Percentiles rank a stretch among this genome's conserved stretches.
phyloP scores from a whole-genome alignment of 2,888 invertebrate genomes.

The Andrena chrysosceles region DNA sequence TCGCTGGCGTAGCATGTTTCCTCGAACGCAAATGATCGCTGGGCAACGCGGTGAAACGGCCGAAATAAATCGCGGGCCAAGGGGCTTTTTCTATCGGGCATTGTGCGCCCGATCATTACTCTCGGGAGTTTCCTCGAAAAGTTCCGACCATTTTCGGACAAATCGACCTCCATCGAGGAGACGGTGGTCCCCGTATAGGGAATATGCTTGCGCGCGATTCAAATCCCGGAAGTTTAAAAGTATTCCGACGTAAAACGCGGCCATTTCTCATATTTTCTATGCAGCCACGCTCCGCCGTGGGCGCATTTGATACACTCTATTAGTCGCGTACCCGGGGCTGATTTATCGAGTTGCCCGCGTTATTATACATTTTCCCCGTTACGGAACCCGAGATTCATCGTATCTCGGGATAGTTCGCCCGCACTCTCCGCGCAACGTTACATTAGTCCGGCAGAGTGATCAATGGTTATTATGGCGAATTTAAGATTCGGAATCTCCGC shows the following conservation, averaged over 20 bases:
- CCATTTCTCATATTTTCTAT: constrained; percentile 82
- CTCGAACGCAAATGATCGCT: constrained; percentile 35
- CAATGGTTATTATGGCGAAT: constrained; percentile 58
- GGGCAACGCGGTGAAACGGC: constrained; percentile 33
- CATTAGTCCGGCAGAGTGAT: constrained; percentile 61
- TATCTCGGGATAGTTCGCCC: constrained; percentile 45
- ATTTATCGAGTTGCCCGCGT: constrained; percentile 76
- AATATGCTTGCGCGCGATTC: constrained; percentile 77
- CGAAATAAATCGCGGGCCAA: constrained; percentile 69
- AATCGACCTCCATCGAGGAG: constrained; percentile 71
- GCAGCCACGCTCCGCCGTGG: constrained; percentile 77
- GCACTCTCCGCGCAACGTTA: constrained; percentile 39
- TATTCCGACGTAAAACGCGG: constrained; percentile 82
- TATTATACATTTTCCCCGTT: constrained; percentile 71
- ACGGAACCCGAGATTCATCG: constrained; percentile 46
- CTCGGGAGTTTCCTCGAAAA: constrained; percentile 71
- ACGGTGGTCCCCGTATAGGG: constrained; percentile 48
- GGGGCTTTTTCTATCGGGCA: constrained; percentile 56
- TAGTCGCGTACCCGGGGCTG: constrained; percentile 76
- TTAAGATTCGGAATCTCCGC: constrained; percentile 44
- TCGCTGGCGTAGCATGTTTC: not conserved
- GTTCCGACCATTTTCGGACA: constrained; percentile 76
- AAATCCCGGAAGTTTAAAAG: constrained; percentile 80
- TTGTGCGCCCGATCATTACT: constrained; percentile 67
- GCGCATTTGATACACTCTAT: constrained; percentile 82